A percentile compares a stretch with the other conserved stretches of the same genome.
phyloP scores from a whole-genome alignment of 2,888 invertebrate species.

The Ormyrus pomaceus region DNA sequence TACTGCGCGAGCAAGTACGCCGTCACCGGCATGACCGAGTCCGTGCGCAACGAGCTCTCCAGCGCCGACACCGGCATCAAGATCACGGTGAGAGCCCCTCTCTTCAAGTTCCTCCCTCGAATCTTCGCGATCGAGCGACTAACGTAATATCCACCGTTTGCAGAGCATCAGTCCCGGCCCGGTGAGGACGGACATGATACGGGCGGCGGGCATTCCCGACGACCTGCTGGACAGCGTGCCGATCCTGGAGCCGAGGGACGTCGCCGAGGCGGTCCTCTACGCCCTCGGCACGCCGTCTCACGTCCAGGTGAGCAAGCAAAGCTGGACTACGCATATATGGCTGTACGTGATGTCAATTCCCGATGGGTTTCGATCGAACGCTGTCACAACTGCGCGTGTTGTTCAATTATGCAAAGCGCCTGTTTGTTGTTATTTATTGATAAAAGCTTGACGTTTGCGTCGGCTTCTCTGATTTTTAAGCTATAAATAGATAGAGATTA shows the following conservation, averaged over 20 bases:
- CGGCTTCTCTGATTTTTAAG: too few species aligned
- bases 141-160: background rate
- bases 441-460: too few species aligned
- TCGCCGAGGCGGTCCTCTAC: slow-evolving; percentile 62
- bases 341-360: too few species aligned
- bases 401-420: background rate
- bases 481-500: too few species aligned
- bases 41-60: slow-evolving; percentile 76
- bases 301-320: slow-evolving; percentile 60
- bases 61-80: slow-evolving; percentile 72
- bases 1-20: slow-evolving; percentile 78
- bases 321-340: too few species aligned
- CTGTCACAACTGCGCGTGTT: background rate
- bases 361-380: too few species aligned
- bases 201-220: slow-evolving; percentile 51
- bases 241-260: slow-evolving; percentile 60
- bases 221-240: slow-evolving; percentile 20
- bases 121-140: background rate
- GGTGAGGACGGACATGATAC: slow-evolving; percentile 67
- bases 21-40: slow-evolving; percentile 76
- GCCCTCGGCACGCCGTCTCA: slow-evolving; percentile 63
- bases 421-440: background rate
- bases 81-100: slow-evolving; percentile 68
- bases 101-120: background rate
- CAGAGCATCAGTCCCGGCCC: slow-evolving; percentile 72